A percentile compares a stretch with the other conserved stretches of the same genome.
phyloP scores from a whole-genome alignment of 1,140 invertebrate genomes.

The Hirudo medicinalis region DNA sequence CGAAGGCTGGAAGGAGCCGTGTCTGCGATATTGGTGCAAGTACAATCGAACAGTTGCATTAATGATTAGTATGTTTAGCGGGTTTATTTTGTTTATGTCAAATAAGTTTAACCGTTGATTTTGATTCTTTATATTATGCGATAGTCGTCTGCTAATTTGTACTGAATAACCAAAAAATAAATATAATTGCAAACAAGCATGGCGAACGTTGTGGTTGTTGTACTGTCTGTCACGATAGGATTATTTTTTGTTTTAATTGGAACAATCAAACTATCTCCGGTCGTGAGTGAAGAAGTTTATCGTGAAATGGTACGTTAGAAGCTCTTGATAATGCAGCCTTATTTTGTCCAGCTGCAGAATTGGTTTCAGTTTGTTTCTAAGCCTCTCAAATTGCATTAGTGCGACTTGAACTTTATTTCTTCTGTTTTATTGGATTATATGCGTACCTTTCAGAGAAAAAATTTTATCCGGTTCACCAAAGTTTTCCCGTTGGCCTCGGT shows the following conservation, averaged over 20 bases:
- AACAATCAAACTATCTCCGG: slow-evolving; percentile 74
- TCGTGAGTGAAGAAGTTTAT: slow-evolving; percentile 82
- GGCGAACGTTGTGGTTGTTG: slow-evolving; percentile 67
- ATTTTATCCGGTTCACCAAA: slow-evolving; percentile 90
- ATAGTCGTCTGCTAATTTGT: no score
- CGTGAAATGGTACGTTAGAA: slow-evolving; percentile 74
- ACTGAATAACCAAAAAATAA: no score
- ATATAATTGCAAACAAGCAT: slow-evolving; percentile 24
- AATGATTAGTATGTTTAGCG: no score
- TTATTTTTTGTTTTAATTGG: slow-evolving; percentile 91
- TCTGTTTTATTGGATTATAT: slow-evolving; percentile 16
- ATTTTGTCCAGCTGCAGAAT: background rate
- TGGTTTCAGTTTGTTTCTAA: background rate
- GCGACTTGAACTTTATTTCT: background rate
- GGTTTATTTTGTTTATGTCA: no score
- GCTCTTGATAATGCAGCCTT: background rate
- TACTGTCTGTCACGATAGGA: slow-evolving; percentile 75
- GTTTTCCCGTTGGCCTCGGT: slow-evolving; percentile 69
- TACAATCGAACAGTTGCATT: no score
- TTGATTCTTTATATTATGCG: no score
- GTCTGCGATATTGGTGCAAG: no score
- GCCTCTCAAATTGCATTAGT: no score
- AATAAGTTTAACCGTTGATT: no score
- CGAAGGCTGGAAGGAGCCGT: no score
- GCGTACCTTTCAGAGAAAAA: slow-evolving; percentile 63